Percentiles rank a stretch among this genome's conserved stretches.
These are phyloP conservation scores for Daboia siamensis DNA, from an alignment of 2,113 vertebrate species.

Conservation along the genomic window DNA sequence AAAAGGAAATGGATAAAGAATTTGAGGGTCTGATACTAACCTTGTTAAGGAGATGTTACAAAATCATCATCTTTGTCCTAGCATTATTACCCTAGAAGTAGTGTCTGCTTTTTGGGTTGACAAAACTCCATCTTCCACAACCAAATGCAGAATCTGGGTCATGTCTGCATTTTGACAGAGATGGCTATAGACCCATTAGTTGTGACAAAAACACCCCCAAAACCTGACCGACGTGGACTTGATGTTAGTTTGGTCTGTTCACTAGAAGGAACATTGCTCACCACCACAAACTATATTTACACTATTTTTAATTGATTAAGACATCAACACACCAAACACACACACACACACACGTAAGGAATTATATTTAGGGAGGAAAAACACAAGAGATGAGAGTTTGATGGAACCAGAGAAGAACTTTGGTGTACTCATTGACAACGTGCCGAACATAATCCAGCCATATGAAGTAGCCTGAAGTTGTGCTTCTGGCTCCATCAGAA, in stretches of 20 bases:
- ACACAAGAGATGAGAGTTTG: background rate
- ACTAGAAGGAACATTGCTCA: background rate
- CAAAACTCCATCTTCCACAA: background rate
- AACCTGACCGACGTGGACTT: background rate
- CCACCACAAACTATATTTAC: background rate
- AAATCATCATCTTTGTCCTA: background rate
- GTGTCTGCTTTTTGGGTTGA: background rate
- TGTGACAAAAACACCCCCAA: background rate
- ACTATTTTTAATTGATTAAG: background rate
- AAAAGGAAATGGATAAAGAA: too few species aligned
- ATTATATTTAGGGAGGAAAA: background rate
- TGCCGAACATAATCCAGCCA: background rate
- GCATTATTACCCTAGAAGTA: background rate
- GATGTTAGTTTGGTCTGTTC: background rate
- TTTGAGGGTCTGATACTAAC: background rate
- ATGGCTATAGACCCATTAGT: background rate
- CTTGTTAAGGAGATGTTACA: background rate
- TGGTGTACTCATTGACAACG: background rate
- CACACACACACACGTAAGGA: background rate
- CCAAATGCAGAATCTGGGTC: background rate
- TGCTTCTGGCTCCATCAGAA: background rate
- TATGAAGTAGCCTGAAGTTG: background rate
- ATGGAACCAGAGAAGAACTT: background rate
- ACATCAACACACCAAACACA: too few species aligned
- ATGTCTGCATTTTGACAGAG: background rate